These are phyloP conservation scores for Desmodus rotundus DNA, from an alignment of 2,113 vertebrate species.

Conservation along the genomic window DNA sequence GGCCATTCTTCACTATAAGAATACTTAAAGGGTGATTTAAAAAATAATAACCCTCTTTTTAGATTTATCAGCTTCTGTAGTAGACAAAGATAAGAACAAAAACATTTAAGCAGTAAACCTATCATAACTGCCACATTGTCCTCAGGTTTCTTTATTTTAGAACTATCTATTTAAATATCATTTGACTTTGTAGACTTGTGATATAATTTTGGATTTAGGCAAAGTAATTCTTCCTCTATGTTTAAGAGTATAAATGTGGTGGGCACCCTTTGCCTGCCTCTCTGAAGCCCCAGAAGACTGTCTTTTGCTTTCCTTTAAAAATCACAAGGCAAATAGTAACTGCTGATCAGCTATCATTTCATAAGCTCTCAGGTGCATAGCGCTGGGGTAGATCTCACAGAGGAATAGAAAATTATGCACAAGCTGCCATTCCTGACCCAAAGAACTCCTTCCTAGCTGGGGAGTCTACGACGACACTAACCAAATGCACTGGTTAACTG, in stretches of 20 bases:
- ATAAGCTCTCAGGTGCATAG: background rate
- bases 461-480: background rate
- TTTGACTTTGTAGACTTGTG: background rate
- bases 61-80: background rate
- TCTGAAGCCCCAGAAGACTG: background rate
- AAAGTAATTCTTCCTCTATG: background rate
- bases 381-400: fast-evolving
- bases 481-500: background rate
- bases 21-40: background rate
- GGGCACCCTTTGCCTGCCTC: background rate
- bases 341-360: background rate
- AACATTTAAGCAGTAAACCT: background rate
- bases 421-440: background rate
- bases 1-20: background rate
- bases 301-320: background rate
- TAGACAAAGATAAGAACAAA: background rate
- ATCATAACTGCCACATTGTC: background rate
- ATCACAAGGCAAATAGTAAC: background rate
- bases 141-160: background rate
- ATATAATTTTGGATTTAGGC: background rate
- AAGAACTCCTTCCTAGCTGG: background rate
- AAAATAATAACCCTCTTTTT: background rate
- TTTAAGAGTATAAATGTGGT: background rate
- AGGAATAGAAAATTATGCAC: background rate
- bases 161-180: background rate